Evolutionary conservation across 2,888 invertebrate species (phyloP), one percentile per base, ranked within the genome.

Genomic region (Ormyrus nitidulus): DNA sequence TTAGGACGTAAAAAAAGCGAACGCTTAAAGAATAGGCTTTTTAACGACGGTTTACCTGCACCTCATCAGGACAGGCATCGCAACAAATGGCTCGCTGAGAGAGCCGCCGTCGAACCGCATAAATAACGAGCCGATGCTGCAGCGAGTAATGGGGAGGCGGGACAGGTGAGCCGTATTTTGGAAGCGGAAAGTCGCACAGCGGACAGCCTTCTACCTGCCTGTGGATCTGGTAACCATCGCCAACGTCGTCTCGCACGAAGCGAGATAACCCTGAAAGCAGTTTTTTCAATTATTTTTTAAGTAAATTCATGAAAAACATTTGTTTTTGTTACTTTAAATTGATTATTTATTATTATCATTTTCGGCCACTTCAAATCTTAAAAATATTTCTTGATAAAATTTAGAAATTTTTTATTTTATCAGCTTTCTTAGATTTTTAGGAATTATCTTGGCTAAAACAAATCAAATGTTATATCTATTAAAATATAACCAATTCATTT

Each of bases 141-240:
- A 90, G 86, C 8, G 87, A 88, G 85, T 89, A 90, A 83, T 90
- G 89, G 3, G 89, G 89, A 5, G 89, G 89, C 46, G 88, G 89
- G 9, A 84, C 84, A 54, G 74, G 49, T 6, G 78, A 69, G n/a
- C 85, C 85, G 68, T 82, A 75, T 66, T 83, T 85, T 10, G 89
- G 87, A 49, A 90, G 82, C 69, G 86, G 86, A 81, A 84, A 84
- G 74, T 89, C 87, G 69, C 89, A 90, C 69, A 89, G 81, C 46
- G 89, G 87, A 81, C 89, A 89, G 70, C 86, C 85, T 80, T 88
- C 83, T 44, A 54, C 5, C 62, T 78, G 82, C 5, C 70, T 51
- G 7, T 66, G 58, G 19, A 62, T 56, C 13, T 48, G 77, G 54
- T 56, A 73, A 59, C 58, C 9, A 8, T 69, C 76, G 10, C 65